Base-by-base conservation (phyloP, 2,797 vertebrate genomes). In the Leptodactylus fallax region DNA sequence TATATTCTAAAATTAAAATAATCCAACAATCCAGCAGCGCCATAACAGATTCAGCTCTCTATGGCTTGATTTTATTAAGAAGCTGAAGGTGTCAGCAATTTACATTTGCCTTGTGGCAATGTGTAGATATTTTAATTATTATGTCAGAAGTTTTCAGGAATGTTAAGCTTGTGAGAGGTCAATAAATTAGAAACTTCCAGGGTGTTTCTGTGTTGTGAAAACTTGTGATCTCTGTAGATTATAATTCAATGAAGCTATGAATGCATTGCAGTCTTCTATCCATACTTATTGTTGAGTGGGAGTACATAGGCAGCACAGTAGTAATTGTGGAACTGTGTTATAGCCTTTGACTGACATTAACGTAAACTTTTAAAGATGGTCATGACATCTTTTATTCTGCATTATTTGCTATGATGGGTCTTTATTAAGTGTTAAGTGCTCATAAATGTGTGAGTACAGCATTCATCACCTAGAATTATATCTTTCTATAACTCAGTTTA, bases 71-170 rank as follows among this genome's bases (percentile, higher is more conserved):
- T 47, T 63, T 61, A 71, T n/a, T 77, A 23, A 49, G 56, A 25
- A 45, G 23, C 23, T 67, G 7, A 10, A 58, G 74, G 25, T 71
- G 51, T 56, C 21, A 84, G 13, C 49, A 58, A 45, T 12, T 78
- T 79, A 11, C n/a, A 79, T 84, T 79, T 79, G 61, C 60, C 60
- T 55, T 56, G 10, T 69, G 51, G 72, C 51, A 58, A 14, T 58
- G 6, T 78, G 11, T 65, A 12, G 23, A n/a, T 58, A 55, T 83
- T 45, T 49, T 83, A 58, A 74, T 87, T 51, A 67, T 77, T 69
- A 51, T 83, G 86, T 83, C 49, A 87, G 49, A 65, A 25, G 23
- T 83, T 87, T 69, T 58, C 16, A 27, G 53, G 86, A 83, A 87
- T 78, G 79, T 76, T 55, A 25, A 77, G 65, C 55, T 72, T 51